Percentiles rank a stretch among this genome's conserved stretches.
These are phyloP conservation scores for Phylloscopus trochilus DNA, from an alignment of 2,113 vertebrate genomes.

Conservation along the genomic window DNA sequence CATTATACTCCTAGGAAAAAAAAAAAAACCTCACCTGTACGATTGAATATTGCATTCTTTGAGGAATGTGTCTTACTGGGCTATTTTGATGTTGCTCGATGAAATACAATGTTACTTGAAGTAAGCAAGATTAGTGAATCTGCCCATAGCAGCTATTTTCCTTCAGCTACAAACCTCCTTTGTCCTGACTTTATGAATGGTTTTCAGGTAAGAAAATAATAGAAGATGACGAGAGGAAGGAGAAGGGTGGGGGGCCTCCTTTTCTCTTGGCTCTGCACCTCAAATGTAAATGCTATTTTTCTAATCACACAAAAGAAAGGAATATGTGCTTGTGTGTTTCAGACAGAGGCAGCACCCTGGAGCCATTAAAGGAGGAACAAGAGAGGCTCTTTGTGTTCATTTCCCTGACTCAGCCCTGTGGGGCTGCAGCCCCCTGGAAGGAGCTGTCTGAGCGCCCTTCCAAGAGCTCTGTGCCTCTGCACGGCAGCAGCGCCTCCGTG, in stretches of 20 bases:
- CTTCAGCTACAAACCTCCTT: not conserved
- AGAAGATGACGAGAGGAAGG: not conserved
- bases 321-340: not conserved
- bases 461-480: not conserved
- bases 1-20: not conserved
- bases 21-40: fast-evolving
- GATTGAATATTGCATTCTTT: not conserved
- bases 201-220: not conserved
- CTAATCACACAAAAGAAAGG: not conserved
- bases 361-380: not conserved
- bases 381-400: not conserved
- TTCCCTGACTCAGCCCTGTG: not conserved
- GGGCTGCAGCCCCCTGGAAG: not conserved
- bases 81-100: not conserved
- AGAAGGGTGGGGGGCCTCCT: not conserved
- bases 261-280: not conserved
- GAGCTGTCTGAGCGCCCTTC: not conserved
- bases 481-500: fast-evolving
- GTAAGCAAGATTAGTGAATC: not conserved
- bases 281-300: not conserved
- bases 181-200: not conserved
- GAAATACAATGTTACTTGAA: not conserved
- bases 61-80: not conserved
- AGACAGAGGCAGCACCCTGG: not conserved
- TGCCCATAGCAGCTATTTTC: not conserved